Percentiles rank a stretch among this genome's conserved stretches.
These are phyloP conservation scores for Calameuta filiformis DNA, from an alignment of 2,888 invertebrate genomes.

Conservation along the genomic window DNA sequence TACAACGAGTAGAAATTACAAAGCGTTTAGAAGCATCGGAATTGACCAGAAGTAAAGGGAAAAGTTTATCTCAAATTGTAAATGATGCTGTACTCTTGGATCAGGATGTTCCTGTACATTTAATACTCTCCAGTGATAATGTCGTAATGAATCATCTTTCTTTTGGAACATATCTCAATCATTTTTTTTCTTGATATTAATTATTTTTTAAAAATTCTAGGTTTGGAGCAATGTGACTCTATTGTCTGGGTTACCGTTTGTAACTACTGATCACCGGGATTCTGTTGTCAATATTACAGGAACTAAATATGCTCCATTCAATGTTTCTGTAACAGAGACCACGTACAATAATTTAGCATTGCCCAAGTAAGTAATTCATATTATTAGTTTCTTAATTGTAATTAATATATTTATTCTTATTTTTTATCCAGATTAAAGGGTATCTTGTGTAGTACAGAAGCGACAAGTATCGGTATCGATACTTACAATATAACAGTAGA, in stretches of 20 bases:
- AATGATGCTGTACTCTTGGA: slow-evolving; percentile 57
- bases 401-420: slow-evolving; percentile 4
- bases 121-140: slow-evolving; percentile 59
- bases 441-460: slow-evolving; percentile 34
- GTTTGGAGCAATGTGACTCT: slow-evolving; percentile 66
- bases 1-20: slow-evolving; percentile 67
- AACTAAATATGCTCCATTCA: slow-evolving; percentile 64
- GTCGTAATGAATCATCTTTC: slow-evolving; percentile 47
- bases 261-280: slow-evolving; percentile 57
- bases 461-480: slow-evolving; percentile 35
- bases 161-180: background rate
- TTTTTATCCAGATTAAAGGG: slow-evolving; percentile 35
- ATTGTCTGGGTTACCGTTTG: slow-evolving; percentile 59
- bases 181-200: slow-evolving; percentile 19
- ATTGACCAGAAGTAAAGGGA: slow-evolving; percentile 42
- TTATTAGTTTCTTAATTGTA: slow-evolving; percentile 2
- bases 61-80: slow-evolving; percentile 56
- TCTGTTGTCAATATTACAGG: slow-evolving; percentile 67
- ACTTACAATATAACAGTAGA: slow-evolving; percentile 39
- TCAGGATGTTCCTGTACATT: slow-evolving; percentile 56
- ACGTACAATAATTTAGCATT: slow-evolving; percentile 33
- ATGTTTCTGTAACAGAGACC: slow-evolving; percentile 51
- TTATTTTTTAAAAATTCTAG: slow-evolving; percentile 53
- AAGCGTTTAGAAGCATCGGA: slow-evolving; percentile 59
- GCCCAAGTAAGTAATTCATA: slow-evolving; percentile 31